Evolutionary conservation across 2,797 vertebrate species (phyloP), one percentile per base, ranked within the genome.

Genomic region (Podargus strigoides): DNA sequence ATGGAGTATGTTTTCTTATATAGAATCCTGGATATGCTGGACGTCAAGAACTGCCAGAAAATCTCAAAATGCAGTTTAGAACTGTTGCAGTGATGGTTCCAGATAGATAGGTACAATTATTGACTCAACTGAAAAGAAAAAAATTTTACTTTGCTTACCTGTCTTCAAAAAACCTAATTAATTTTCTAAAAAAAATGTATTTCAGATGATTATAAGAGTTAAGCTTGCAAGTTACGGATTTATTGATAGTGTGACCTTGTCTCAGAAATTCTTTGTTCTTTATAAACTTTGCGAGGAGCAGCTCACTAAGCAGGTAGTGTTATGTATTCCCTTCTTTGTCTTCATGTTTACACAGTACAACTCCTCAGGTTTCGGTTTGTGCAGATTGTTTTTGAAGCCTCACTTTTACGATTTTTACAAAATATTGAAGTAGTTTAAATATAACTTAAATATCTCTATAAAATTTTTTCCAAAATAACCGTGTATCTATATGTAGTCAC

Each of bases 1-100:
- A 74, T 50, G 5, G 11, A 10, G 5, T 80, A 7, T 86, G 5
- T 93, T 96, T 97, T 94, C 74, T 85, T 82, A 79, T 77, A 32
- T 93, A 98, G 98, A 98, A 98, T 87, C 98, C 98, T 85, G 98
- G 98, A 53, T 98, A 98, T 92, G 98, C 98, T 81, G 98, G 98
- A 46, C 98, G 98, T 41, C 98, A 98, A 86, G 98, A 98, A 67
- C 93, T 98, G 62, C 98, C 98, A 82, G 98, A 98, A 97, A 98
- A 98, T 81, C 95, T 98, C 69, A 98, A 98, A 96, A 84, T 97
- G 87, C 97, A 96, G 24, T 98, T 98, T 92, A 97, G 98, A 96
- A 95, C 67, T 18, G 98, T 98, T 74, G 97, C 98, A 68, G 98
- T 98, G 98, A 98, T 98, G 98, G 97, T 98, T 78, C 98, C 98